Evolutionary conservation across 2,888 invertebrate species (phyloP).

Genomic region (Melinopterus prodromus): DNA sequence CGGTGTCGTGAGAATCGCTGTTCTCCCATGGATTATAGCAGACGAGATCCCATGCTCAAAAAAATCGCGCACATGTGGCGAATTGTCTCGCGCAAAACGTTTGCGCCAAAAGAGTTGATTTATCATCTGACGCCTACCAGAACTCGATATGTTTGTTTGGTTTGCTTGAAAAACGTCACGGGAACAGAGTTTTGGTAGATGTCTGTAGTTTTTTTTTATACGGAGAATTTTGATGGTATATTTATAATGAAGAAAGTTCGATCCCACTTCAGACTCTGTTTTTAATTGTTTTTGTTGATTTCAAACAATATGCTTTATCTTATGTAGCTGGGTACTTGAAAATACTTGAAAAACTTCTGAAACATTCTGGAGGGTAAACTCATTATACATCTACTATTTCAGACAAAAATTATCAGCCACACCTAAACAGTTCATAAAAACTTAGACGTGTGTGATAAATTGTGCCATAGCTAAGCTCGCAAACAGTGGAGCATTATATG

Average conservation of each 20-base stretch:
- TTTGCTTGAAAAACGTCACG: not conserved
- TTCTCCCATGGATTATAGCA: not conserved
- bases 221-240: not conserved
- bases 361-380: no score
- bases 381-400: no score
- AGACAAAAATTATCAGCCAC: no score
- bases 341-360: no score
- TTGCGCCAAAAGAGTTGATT: conserved; percentile 4
- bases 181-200: not conserved
- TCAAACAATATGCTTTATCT: no score
- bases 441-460: no score
- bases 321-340: no score
- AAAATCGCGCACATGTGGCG: not conserved
- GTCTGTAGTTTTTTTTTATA: not conserved
- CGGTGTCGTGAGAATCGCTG: not conserved
- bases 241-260: no score
- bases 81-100: not conserved
- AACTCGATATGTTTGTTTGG: not conserved
- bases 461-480: no score
- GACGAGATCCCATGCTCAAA: not conserved
- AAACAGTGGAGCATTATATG: not conserved
- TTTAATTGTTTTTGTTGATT: no score
- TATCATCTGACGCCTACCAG: not conserved
- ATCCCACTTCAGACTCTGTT: not conserved
- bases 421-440: no score